phyloP scores from a whole-genome alignment of 2,888 invertebrate genomes.

The Uloborus plumipes region DNA sequence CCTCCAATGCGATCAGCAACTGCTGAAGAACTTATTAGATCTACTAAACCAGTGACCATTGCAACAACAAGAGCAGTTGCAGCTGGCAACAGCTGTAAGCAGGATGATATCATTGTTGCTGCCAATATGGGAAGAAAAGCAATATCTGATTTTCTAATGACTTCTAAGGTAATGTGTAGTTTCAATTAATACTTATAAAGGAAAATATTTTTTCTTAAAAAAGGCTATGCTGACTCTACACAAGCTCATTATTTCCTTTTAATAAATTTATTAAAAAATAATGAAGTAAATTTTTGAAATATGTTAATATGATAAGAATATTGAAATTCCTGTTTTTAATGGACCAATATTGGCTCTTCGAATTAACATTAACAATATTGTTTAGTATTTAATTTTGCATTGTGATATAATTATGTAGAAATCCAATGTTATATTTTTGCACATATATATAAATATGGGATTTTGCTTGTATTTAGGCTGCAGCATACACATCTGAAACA shows the following conservation, averaged over 20 bases:
- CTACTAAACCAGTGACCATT: slow-evolving; percentile 92
- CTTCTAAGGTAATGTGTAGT: slow-evolving; percentile 79
- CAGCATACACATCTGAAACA: slow-evolving; percentile 82
- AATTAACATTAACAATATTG: no score
- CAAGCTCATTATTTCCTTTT: no score
- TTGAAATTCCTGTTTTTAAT: no score
- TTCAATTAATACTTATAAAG: not conserved
- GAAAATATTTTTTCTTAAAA: no score
- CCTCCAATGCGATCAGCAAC: slow-evolving; percentile 76
- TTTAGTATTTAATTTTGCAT: no score
- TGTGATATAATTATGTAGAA: not conserved
- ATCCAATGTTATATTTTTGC: no score
- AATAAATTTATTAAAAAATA: no score
- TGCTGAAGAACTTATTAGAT: slow-evolving; percentile 93
- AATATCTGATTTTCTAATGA: slow-evolving; percentile 90
- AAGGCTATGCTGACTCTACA: not conserved
- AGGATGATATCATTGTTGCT: slow-evolving; percentile 95
- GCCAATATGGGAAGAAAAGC: slow-evolving; percentile 95
- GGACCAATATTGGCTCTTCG: no score
- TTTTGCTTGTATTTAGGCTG: slow-evolving; percentile 70
- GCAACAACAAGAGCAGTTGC: slow-evolving; percentile 95
- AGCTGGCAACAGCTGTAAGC: slow-evolving; percentile 90
- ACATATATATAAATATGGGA: no score
- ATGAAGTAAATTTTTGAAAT: no score
- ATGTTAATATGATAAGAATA: no score